Percentiles rank a stretch among this genome's conserved stretches.
These are phyloP conservation scores for Mormoops blainvillei DNA, from an alignment of 2,113 vertebrate genomes.

Conservation along the genomic window DNA sequence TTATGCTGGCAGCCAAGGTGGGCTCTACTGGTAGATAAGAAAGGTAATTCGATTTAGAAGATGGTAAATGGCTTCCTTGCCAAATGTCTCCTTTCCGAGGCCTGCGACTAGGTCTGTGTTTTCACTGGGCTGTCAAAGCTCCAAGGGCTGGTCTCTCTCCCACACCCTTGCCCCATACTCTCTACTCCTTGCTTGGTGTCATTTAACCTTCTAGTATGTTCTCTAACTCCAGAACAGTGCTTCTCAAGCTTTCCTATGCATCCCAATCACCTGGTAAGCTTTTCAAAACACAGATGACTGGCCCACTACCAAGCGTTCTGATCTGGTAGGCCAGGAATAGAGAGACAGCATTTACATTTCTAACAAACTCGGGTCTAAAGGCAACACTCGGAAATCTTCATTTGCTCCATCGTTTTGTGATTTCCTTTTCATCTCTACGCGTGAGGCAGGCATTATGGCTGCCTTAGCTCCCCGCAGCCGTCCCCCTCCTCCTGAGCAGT, in stretches of 20 bases:
- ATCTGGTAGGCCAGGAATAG: neutral
- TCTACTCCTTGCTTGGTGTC: neutral
- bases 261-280: neutral
- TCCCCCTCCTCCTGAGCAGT: neutral
- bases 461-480: neutral
- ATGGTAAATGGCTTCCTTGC: neutral
- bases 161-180: neutral
- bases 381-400: neutral
- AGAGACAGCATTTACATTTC: neutral
- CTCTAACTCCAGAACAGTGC: neutral
- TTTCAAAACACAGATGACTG: neutral
- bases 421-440: neutral
- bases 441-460: neutral
- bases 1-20: neutral
- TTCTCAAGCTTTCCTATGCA: neutral
- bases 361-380: neutral
- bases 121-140: neutral
- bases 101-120: neutral
- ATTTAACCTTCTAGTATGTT: neutral
- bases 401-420: neutral
- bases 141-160: neutral
- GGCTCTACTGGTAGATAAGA: neutral
- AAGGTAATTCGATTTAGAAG: neutral
- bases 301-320: neutral
- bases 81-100: neutral